phyloP scores from a whole-genome alignment of 2,797 vertebrate species.

The Phylloscopus collybita region DNA sequence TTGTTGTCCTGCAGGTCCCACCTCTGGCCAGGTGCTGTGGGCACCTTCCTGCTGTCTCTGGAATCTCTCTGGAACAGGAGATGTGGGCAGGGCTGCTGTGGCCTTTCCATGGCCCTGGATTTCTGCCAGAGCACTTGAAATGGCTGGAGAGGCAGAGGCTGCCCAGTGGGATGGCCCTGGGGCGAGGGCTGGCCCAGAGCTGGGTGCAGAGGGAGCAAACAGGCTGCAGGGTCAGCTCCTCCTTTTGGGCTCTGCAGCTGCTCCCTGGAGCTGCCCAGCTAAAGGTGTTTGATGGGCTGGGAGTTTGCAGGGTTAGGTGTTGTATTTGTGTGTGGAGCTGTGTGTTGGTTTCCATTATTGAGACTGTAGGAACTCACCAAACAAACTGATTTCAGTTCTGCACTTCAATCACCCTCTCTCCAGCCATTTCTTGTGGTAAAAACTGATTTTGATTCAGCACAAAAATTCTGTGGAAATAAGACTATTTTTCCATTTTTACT shows the following conservation, averaged over 20 bases:
- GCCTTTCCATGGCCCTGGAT: neutral
- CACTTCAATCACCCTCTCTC: neutral
- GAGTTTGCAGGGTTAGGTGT: neutral
- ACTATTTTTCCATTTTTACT: neutral
- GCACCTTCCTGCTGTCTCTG: neutral
- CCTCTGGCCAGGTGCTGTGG: neutral
- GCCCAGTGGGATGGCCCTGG: neutral
- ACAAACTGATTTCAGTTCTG: neutral
- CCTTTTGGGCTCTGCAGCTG: neutral
- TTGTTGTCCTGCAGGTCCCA: neutral
- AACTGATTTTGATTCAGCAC: neutral
- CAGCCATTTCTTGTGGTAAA: neutral
- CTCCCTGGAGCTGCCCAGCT: neutral
- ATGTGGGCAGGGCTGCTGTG: neutral
- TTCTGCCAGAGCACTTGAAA: neutral
- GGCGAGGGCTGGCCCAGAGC: neutral
- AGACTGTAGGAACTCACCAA: neutral
- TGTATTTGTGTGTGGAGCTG: fast-evolving
- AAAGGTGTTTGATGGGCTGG: neutral
- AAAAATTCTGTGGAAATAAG: neutral
- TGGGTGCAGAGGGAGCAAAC: neutral
- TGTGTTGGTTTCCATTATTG: neutral
- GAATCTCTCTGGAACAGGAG: neutral
- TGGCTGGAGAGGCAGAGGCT: neutral
- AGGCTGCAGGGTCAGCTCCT: neutral